Evolutionary conservation across 2,797 vertebrate species (phyloP), one percentile per base, ranked within the genome.

Genomic region (Morelia viridis): DNA sequence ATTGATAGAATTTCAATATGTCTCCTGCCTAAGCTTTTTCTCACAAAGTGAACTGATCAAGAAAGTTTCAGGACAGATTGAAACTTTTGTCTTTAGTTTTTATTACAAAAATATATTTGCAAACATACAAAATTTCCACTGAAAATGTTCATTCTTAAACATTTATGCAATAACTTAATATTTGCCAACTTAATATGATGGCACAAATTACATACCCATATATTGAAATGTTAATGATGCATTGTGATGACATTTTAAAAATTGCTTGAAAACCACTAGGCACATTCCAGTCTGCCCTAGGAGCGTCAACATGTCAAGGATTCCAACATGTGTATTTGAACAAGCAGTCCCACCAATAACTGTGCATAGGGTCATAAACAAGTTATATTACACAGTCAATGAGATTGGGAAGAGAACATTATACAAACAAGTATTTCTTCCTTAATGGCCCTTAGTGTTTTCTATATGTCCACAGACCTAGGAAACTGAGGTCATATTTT

Each of bases 41-140:
- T 94, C 57, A 71, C 96, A 96, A 96, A 93, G 94, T 10, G 15
- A 94, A 95, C 86, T 0, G 12, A 64, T 24, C 58, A 87, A 90
- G 35, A 92, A 93, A 76, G 89, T 93, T 94, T 94, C 96, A 96
- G 91, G 96, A 97, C 96, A 97, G 97, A 96, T 96, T 97, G 96
- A 97, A 97, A 97, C 95, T 94, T 97, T 97, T 95, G 95, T 97
- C 97, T 93, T 98, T 97, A 97, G 97, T 90, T 98, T 98, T 98
- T 98, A 98, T 98, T 98, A 98, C 96, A 98, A 98, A 98, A 98
- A 98, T 98, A 98, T 97, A 98, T 97, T 97, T 97, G 97, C 97
- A 97, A 97, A 98, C 97, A 97, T 97, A 98, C 97, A 98, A 98
- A 98, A 98, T 96, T 97, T 96, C 97, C 95, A 97, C 97, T 97